Percentiles rank a stretch among this genome's conserved stretches.
Evolutionary conservation across 92 coral and sea anemone genomes (phyloP).

Genomic region (Diadumene lineata): DNA sequence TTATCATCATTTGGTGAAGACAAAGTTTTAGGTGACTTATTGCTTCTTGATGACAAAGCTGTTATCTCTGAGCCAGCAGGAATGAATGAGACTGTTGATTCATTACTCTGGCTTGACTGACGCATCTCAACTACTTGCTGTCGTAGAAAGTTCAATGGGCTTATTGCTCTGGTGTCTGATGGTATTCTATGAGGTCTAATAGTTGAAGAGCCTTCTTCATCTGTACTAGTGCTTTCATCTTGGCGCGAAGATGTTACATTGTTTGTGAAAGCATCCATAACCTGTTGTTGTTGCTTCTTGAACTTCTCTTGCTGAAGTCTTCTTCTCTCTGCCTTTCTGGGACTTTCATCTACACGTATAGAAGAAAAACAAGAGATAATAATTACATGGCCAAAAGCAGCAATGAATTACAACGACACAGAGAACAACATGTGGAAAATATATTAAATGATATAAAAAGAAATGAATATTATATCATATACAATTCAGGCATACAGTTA

Average conservation of each 20-base stretch:
- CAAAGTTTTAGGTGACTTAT: neutral
- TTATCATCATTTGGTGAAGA: slow-evolving; percentile 69
- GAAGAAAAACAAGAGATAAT: too few relatives aligned
- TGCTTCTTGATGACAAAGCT: neutral
- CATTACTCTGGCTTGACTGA: neutral
- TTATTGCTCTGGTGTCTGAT: neutral
- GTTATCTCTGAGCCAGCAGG: slow-evolving; percentile 39
- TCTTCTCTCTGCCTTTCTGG: slow-evolving; percentile 52
- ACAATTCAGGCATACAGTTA: too few relatives aligned
- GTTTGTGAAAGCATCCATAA: slow-evolving; percentile 53
- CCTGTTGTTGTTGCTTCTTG: slow-evolving; percentile 54
- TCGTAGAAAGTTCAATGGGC: slow-evolving; percentile 48
- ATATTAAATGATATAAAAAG: too few relatives aligned
- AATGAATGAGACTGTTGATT: slow-evolving; percentile 45
- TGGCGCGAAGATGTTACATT: slow-evolving; percentile 27
- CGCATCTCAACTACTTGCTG: slow-evolving; percentile 34
- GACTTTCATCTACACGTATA: slow-evolving; percentile 33
- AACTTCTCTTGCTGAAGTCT: slow-evolving; percentile 54
- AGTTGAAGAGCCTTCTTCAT: slow-evolving; percentile 7
- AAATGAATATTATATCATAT: too few relatives aligned
- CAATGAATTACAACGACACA: too few relatives aligned
- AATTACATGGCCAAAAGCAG: too few relatives aligned
- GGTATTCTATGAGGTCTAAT: neutral
- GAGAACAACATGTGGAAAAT: too few relatives aligned
- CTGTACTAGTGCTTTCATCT: slow-evolving; percentile 46